These are phyloP conservation scores for Aselliscus stoliczkanus DNA, from an alignment of 2,797 vertebrate genomes.

Conservation along the genomic window DNA sequence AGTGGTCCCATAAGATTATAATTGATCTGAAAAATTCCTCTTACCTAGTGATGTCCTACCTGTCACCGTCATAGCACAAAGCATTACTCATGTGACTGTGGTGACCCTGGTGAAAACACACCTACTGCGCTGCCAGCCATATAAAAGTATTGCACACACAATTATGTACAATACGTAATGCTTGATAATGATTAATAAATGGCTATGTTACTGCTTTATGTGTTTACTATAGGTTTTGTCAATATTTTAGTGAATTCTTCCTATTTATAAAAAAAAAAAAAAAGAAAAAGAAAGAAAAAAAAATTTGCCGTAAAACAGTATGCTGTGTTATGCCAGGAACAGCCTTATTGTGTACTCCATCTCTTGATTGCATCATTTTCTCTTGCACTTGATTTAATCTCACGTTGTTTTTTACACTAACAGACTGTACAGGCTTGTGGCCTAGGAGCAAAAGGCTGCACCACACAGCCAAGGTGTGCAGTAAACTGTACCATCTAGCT, in stretches of 20 bases:
- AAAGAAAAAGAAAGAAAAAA: neutral
- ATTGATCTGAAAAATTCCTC: too few relatives aligned
- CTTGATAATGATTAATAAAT: neutral
- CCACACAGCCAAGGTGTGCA: neutral
- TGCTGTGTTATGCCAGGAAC: neutral
- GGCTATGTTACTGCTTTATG: neutral
- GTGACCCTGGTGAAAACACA: accelerated
- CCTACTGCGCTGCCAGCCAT: accelerated
- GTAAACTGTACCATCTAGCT: too few relatives aligned
- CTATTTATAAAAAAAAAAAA: too few relatives aligned
- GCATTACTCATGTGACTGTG: neutral
- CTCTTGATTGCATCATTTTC: neutral
- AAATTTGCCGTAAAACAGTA: neutral
- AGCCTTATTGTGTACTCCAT: neutral
- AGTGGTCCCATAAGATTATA: too few relatives aligned
- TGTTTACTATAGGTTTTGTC: neutral
- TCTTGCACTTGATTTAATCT: neutral
- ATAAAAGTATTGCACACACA: neutral
- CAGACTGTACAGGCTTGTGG: neutral
- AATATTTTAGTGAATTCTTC: neutral
- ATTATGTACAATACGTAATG: accelerated
- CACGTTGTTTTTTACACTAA: neutral
- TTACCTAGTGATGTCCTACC: neutral
- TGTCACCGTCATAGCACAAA: accelerated
- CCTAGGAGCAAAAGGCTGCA: neutral